phyloP scores from a whole-genome alignment of 2,113 vertebrate species.

The Erpornis zantholeuca region DNA sequence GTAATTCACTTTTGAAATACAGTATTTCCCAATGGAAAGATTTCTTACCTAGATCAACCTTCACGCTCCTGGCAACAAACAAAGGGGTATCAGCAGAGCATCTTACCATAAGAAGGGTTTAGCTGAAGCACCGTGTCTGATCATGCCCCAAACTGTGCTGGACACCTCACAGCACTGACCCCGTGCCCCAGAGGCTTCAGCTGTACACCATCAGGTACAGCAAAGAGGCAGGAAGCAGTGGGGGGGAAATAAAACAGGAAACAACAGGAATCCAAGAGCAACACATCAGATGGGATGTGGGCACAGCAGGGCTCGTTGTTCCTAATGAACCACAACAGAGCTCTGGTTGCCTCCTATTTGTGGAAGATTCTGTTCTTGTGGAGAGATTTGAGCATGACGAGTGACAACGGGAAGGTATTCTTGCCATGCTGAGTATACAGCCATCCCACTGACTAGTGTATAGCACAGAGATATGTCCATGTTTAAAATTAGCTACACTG shows the following conservation, averaged over 20 bases:
- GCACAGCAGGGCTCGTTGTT: not conserved
- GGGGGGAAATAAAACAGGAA: not conserved
- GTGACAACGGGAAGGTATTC: not conserved
- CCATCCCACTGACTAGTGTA: not conserved
- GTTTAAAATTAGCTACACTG: not conserved
- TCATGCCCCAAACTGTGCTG: not conserved
- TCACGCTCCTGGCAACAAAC: not conserved
- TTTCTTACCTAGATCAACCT: not conserved
- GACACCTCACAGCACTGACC: not conserved
- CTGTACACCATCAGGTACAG: not conserved
- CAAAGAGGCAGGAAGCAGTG: not conserved
- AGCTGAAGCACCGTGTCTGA: not conserved
- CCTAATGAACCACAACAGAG: not conserved
- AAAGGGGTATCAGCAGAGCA: not conserved
- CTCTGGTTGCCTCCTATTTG: not conserved
- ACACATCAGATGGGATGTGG: not conserved
- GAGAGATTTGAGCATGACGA: not conserved
- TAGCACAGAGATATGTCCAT: not conserved
- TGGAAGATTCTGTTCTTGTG: not conserved
- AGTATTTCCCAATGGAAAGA: not conserved
- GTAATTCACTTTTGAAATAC: not conserved
- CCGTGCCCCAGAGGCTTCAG: not conserved
- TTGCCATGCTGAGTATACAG: not conserved
- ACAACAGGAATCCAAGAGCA: not conserved
- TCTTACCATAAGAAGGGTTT: not conserved